Base-by-base conservation (phyloP, 2,113 vertebrate genomes). In the Boleophthalmus pectinirostris region DNA sequence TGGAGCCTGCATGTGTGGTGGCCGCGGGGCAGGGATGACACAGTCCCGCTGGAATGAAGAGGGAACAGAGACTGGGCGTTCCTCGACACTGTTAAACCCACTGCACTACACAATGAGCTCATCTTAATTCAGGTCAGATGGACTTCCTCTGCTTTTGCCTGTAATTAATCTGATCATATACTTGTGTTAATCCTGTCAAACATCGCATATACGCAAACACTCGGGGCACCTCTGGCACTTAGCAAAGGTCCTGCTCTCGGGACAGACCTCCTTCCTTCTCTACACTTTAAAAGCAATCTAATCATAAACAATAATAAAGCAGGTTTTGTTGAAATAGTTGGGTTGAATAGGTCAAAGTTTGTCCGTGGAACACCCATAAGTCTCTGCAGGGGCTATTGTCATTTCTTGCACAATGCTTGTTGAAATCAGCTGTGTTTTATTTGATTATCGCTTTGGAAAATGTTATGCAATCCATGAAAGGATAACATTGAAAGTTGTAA, bases 61-160 rank as follows among this genome's bases (percentile, higher is more conserved):
- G 85, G 92, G 92, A 93, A 93, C 89, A 91, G 90, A 91, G 91
- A 83, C 89, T 93, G 93, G 93, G 94, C 92, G 93, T 94, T 94
- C 91, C 94, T 93, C 90, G 90, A 88, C 90, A 91, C 92, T 93
- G 92, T 94, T 94, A 94, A 94, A 94, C 92, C 91, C 86, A 85
- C 84, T 85, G 89, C 91, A 90, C 90, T 94, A 94, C 93, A 94
- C 93, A 94, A 94, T 94, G 94, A 94, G 93, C 91, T 94, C 94
- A 94, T 93, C 91, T 90, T 94, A 94, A 94, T 94, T 94, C 93
- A 93, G 93, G 87, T 94, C 94, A 94, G 94, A 94, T 94, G 94
- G 93, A 93, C 91, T 89, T 92, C 89, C 90, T 88, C 24, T 25
- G 85, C 87, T 73, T 85, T 45, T 72, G 68, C 74, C 73, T 72